These are phyloP conservation scores for Porites australiensis DNA, from an alignment of 64 coral and sea anemone species.

Conservation along the genomic window DNA sequence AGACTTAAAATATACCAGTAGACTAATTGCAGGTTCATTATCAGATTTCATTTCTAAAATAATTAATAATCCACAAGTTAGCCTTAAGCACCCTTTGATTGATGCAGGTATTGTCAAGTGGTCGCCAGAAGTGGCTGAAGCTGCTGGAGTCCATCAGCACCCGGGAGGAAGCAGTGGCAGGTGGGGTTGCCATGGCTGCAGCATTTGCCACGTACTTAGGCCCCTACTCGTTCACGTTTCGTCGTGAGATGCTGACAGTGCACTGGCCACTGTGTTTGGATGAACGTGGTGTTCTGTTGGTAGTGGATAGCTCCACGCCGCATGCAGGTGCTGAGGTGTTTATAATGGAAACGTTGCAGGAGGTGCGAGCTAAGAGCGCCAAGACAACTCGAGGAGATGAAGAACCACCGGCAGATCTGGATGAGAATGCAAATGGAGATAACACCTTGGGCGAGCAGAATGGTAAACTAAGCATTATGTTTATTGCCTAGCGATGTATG, in stretches of 20 bases:
- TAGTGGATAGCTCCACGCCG: slow-evolving; percentile 70
- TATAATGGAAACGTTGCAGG: slow-evolving; percentile 11
- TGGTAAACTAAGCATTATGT: not conserved
- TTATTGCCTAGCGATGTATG: not conserved
- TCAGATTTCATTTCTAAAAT: no score
- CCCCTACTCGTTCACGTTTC: slow-evolving; percentile 88
- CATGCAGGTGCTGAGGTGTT: slow-evolving; percentile 55
- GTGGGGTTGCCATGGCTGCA: slow-evolving; percentile 89
- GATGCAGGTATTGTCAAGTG: slow-evolving; percentile 80
- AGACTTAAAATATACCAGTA: no score
- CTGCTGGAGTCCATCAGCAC: slow-evolving; percentile 85
- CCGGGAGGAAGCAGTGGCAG: slow-evolving; percentile 84
- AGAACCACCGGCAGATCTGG: not conserved
- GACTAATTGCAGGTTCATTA: no score
- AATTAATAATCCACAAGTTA: no score
- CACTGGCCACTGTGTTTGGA: slow-evolving; percentile 94
- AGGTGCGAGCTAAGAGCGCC: not conserved
- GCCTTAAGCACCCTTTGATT: not conserved
- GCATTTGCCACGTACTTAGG: slow-evolving; percentile 97
- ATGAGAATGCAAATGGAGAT: slow-evolving; percentile 45
- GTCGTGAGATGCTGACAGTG: slow-evolving; percentile 90
- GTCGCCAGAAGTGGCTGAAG: slow-evolving; percentile 92
- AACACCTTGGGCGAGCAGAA: not conserved
- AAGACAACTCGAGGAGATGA: not conserved
- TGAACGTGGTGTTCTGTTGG: slow-evolving; percentile 86